Percentiles rank a stretch among this genome's conserved stretches.
Evolutionary conservation across 2,888 invertebrate species (phyloP).

Genomic region (Leistus spinibarbis): DNA sequence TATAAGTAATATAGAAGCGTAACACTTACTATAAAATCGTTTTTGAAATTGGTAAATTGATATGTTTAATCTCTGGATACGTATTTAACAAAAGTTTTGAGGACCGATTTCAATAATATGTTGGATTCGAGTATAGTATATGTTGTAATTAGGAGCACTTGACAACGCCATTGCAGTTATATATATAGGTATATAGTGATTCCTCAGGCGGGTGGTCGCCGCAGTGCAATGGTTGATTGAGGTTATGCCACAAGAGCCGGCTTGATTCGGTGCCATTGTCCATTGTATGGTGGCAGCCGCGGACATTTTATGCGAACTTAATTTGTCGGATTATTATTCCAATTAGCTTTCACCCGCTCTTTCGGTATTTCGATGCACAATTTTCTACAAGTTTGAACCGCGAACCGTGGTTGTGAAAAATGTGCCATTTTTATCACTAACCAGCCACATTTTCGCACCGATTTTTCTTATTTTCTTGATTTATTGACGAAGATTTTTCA

Average conservation of each 20-base stretch:
- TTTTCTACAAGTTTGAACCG: slow-evolving; percentile 22
- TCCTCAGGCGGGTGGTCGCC: background rate
- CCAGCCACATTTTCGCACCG: slow-evolving; percentile 5
- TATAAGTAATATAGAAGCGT: no score
- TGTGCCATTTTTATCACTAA: slow-evolving; percentile 31
- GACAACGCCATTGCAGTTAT: background rate
- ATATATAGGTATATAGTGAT: slow-evolving; percentile 5
- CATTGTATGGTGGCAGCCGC: slow-evolving; percentile 24
- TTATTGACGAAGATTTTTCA: slow-evolving; percentile 21
- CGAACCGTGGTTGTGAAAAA: slow-evolving; percentile 11
- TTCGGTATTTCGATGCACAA: background rate
- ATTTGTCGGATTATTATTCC: slow-evolving; percentile 34
- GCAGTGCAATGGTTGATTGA: slow-evolving; percentile 7
- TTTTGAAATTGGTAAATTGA: no score
- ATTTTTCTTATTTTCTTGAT: slow-evolving; percentile 7
- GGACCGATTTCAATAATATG: no score
- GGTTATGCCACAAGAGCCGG: background rate
- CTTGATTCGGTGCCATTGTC: background rate
- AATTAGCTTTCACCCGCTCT: slow-evolving; percentile 17
- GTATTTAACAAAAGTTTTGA: no score
- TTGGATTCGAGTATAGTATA: no score
- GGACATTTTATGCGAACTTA: slow-evolving; percentile 31
- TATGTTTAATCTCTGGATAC: no score
- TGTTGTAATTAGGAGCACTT: background rate
- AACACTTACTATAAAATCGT: no score